Evolutionary conservation across 2,113 vertebrate genomes (phyloP), one percentile per base, ranked within the genome.

Genomic region (Archocentrus centrarchus): DNA sequence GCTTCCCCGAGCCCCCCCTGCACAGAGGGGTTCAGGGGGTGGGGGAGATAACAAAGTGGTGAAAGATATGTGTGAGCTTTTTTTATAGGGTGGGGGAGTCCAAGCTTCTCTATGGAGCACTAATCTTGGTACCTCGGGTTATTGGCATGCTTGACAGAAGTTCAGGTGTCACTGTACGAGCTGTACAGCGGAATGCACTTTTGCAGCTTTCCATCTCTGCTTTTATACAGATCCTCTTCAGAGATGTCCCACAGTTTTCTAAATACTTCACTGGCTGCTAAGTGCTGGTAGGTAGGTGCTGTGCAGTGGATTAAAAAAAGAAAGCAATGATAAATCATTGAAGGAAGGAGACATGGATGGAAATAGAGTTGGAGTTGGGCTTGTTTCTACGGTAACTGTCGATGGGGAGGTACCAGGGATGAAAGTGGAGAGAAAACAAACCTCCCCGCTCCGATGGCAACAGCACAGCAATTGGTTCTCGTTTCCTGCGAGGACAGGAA

Each of bases 351-450:
- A 88, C 91, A 86, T 86, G 93, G 95, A 96, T 96, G 93, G 95
- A 96, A 96, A 96, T 96, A 96, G 96, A 96, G 94, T 94, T 88
- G 85, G 93, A 95, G 95, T 95, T 96, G 95, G 95, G 96, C 96
- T 95, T 96, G 96, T 96, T 96, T 96, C 96, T 96, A 96, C 94
- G 96, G 96, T 95, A 96, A 96, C 95, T 96, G 95, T 93, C 91
- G 93, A 95, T 63, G 95, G 94, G 95, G 95, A 95, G 93, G 95
- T 96, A 94, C 95, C 90, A 90, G 75, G 91, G 94, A 95, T 95
- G 95, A 93, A 93, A 96, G 93, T 88, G 93, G 90, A 96, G 93
- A 91, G 93, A 95, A 96, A 96, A 95, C 95, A 96, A 96, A 95
- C 93, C 94, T 94, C 95, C 93, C 93, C 79, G 77, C 94, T 94